Evolutionary conservation across 2,113 vertebrate genomes (phyloP).

Genomic region (Crotophaga sulcirostris): DNA sequence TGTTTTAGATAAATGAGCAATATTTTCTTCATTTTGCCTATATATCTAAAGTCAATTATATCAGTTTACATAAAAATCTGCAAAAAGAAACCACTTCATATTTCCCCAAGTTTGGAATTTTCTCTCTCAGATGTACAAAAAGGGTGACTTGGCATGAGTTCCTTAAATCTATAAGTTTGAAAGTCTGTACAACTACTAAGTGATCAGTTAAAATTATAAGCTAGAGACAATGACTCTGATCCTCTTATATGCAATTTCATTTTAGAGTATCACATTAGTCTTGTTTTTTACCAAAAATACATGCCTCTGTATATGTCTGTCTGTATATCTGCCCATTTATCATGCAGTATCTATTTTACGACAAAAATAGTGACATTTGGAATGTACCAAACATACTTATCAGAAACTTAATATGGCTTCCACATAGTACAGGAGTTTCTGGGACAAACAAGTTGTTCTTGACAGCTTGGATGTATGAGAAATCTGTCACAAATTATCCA

Average conservation of each 20-base stretch:
- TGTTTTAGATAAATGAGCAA: background rate
- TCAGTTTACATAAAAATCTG: background rate
- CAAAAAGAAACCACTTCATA: background rate
- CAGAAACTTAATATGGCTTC: constrained; percentile 55
- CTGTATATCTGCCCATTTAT: constrained; percentile 11
- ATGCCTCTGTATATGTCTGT: background rate
- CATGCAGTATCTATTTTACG: background rate
- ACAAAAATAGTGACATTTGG: constrained; percentile 23
- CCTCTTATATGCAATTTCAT: background rate
- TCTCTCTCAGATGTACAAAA: background rate
- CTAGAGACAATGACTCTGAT: background rate
- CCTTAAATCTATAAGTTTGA: background rate
- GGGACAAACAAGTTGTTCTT: constrained; percentile 62
- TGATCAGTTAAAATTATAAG: background rate
- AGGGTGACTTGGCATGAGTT: background rate
- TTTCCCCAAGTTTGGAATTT: background rate
- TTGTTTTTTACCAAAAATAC: background rate
- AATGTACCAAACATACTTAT: constrained; percentile 40
- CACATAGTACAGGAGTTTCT: constrained; percentile 32
- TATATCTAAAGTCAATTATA: background rate
- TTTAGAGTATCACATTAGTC: background rate
- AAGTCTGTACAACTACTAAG: background rate
- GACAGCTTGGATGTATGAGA: constrained; percentile 46
- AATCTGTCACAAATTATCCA: constrained; percentile 66
- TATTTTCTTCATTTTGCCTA: background rate